These are phyloP conservation scores for Tupaia chinensis DNA, from an alignment of 2,113 vertebrate species.

Conservation along the genomic window DNA sequence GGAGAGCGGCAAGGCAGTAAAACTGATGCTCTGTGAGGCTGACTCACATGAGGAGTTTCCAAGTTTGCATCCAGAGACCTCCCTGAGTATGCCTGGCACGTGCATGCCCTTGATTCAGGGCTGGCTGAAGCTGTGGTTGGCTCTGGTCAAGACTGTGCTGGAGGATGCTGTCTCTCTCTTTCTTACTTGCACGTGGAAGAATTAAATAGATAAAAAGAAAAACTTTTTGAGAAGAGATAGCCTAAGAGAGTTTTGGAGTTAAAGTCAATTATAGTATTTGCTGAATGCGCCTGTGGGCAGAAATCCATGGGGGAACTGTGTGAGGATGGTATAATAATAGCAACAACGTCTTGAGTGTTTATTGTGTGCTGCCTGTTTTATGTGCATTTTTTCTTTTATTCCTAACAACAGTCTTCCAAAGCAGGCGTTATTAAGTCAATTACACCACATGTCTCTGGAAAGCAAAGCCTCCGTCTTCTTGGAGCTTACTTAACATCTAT, in stretches of 20 bases:
- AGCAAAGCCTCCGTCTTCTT: constrained; percentile 18
- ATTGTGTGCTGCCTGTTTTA: constrained; percentile 3
- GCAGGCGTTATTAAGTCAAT: not conserved
- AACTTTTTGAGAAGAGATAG: not conserved
- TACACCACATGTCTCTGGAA: not conserved
- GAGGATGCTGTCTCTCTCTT: too few relatives aligned
- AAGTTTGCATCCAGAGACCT: too few relatives aligned
- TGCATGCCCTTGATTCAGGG: too few relatives aligned
- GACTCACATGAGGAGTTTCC: too few relatives aligned
- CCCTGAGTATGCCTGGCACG: too few relatives aligned
- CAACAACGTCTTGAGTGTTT: not conserved
- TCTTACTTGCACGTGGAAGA: too few relatives aligned
- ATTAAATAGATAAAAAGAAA: not conserved
- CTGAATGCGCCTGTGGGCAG: not conserved
- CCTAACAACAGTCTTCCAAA: not conserved
- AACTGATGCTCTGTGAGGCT: too few relatives aligned
- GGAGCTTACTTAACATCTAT: not conserved
- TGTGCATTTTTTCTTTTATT: constrained; percentile 29
- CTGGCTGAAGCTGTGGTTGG: too few relatives aligned
- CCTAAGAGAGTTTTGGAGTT: not conserved
- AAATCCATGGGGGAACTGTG: not conserved
- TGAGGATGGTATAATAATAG: not conserved
- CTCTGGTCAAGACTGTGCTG: too few relatives aligned
- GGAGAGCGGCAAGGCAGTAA: too few relatives aligned
- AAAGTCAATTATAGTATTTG: not conserved